Evolutionary conservation across 2,797 vertebrate species (phyloP).

Genomic region (Pteropus rufus): DNA sequence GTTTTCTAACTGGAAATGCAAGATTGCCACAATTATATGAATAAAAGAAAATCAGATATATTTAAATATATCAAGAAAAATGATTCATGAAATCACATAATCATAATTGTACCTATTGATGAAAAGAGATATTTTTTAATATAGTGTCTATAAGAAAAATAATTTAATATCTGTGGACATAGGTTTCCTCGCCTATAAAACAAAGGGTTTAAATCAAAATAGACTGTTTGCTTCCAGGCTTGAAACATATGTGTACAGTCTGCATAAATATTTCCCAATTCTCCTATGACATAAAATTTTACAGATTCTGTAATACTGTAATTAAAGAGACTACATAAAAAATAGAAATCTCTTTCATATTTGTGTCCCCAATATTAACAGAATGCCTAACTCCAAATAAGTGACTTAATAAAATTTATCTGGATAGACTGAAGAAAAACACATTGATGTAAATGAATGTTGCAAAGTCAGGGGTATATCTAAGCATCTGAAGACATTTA

Average conservation of each 20-base stretch:
- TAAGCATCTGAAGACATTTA: not conserved
- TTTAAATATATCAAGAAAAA: conserved; percentile 2
- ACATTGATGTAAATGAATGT: not conserved
- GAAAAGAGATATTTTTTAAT: not conserved
- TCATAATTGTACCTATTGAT: not conserved
- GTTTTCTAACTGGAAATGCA: conserved; percentile 6
- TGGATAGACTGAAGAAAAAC: not conserved
- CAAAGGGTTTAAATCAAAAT: conserved; percentile 2
- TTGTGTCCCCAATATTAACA: not conserved
- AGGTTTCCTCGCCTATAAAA: not conserved
- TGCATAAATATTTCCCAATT: conserved; percentile 1
- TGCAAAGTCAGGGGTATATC: not conserved
- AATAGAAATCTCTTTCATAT: not conserved
- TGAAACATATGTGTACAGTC: not conserved
- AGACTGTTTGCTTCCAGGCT: conserved; percentile 11
- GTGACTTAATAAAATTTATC: not conserved
- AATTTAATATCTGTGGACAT: not conserved
- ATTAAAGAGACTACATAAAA: not conserved
- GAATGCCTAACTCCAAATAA: not conserved
- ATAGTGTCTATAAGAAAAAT: not conserved
- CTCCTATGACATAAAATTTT: conserved; percentile 14
- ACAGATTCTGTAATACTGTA: not conserved
- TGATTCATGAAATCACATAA: conserved; percentile 1
- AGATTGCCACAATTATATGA: not conserved
- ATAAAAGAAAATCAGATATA: conserved; percentile 11